Percentiles rank a stretch among this genome's conserved stretches.
phyloP scores from a whole-genome alignment of 2,113 vertebrate species.

The Dicrurus megarhynchus region DNA sequence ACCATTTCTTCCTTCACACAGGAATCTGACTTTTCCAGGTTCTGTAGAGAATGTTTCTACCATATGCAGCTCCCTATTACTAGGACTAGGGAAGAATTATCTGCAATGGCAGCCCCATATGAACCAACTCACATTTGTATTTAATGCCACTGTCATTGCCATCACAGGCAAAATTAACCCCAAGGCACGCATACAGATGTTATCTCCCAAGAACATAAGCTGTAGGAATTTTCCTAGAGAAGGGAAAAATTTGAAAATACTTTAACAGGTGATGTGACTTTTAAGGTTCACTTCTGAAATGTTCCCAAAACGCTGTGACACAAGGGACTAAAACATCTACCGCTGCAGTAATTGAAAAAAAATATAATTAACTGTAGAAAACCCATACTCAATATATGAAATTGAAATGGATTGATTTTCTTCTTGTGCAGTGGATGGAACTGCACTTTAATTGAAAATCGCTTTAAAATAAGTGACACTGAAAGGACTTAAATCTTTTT shows the following conservation, averaged over 20 bases:
- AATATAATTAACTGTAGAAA: background rate
- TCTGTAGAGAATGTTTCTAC: background rate
- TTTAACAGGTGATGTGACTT: background rate
- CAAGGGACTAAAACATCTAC: background rate
- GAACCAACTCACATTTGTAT: background rate
- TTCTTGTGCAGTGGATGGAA: background rate
- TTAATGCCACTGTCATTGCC: background rate
- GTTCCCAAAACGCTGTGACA: background rate
- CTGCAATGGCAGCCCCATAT: background rate
- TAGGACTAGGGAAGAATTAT: background rate
- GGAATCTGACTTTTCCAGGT: background rate
- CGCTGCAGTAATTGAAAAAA: background rate
- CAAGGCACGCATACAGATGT: rapidly evolving
- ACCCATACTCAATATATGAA: background rate
- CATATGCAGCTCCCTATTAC: background rate
- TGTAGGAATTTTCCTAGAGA: background rate
- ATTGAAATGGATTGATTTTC: background rate
- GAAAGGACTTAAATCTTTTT: background rate
- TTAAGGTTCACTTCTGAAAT: background rate
- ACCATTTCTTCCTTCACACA: background rate
- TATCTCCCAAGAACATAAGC: background rate
- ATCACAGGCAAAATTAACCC: background rate
- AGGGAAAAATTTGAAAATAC: background rate
- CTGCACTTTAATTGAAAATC: background rate
- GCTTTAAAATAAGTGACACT: background rate